phyloP scores from a whole-genome alignment of 2,888 invertebrate species.

The Leucophenga maculata region DNA sequence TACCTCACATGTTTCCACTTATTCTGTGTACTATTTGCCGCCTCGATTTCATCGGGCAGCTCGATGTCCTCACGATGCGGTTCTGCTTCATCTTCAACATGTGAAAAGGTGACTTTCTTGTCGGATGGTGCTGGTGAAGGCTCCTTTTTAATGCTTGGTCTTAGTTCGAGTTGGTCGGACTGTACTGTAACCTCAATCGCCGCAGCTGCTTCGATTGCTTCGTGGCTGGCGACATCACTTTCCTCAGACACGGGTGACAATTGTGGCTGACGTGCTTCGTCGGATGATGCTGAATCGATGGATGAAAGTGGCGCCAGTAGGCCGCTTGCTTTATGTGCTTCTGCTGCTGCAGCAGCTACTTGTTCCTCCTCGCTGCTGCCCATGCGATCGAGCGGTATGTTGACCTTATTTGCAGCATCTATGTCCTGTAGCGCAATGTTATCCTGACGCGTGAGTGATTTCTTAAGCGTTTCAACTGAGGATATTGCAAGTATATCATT shows the following conservation, averaged over 20 bases:
- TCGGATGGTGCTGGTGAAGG: constrained; percentile 72
- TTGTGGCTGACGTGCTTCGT: constrained; percentile 62
- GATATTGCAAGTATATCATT: constrained; percentile 60
- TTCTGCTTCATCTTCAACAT: constrained; percentile 71
- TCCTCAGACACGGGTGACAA: constrained; percentile 69
- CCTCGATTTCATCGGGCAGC: constrained; percentile 66
- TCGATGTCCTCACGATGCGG: constrained; percentile 70
- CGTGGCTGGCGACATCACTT: constrained; percentile 57
- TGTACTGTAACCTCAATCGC: constrained; percentile 22
- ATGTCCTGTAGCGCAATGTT: constrained; percentile 74
- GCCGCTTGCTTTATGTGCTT: constrained; percentile 39
- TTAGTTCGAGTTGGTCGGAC: constrained; percentile 57
- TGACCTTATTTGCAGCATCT: constrained; percentile 69
- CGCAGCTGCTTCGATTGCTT: constrained; percentile 31
- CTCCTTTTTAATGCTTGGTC: constrained; percentile 70
- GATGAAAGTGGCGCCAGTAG: constrained; percentile 70
- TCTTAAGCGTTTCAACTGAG: constrained; percentile 65
- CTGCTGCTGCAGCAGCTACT: constrained; percentile 44
- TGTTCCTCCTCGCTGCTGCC: constrained; percentile 72
- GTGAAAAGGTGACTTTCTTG: constrained; percentile 74
- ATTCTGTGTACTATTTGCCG: constrained; percentile 43
- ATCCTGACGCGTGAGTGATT: constrained; percentile 68
- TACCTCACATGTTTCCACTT: constrained; percentile 73
- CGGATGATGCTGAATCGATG: constrained; percentile 72
- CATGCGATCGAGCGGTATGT: constrained; percentile 67